Base-by-base conservation (phyloP, 2,113 vertebrate species). In the Lagopus leucura region DNA sequence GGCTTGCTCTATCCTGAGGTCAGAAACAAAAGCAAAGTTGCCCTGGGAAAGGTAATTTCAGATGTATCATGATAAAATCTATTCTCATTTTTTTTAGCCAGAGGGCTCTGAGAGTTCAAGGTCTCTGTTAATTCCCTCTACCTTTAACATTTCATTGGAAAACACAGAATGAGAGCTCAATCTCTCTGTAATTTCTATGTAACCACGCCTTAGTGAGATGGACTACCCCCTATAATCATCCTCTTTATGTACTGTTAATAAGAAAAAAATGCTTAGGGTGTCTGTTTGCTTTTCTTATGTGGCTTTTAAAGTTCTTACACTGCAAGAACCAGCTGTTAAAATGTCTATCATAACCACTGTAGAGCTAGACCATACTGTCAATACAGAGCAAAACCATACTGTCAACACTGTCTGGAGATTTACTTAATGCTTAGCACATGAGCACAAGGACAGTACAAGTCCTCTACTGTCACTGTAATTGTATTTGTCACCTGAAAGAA, bases 21-120 rank as follows among this genome's bases (percentile, higher is more conserved):
- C 70, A 82, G 86, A 89, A 74, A 92, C 66, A 82, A 89, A 93
- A 82, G 77, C 47, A 34, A 11, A 27, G 42, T 18, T 87, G 52
- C 84, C 74, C 70, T 42, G 12, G 66, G 83, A 88, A 52, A 92
- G 77, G 73, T 19, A 60, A 83, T 60, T 57, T 80, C 65, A 78
- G 57, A 67, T 16, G 28, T 6, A 42, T 25, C 13, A 22, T 61
- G 81, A 84, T 74, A 45, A 86, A 92, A 90, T 78, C 43, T 40
- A 24, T 40, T 73, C 58, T 66, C 22, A 6, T 73, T 40, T 55
- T 52, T 79, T 77, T 55, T 13, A 7, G 1, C 19, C 28, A 24
- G 10, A 61, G 32, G 22, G 14, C 4, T 72, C 64, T 61, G 74
- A 32, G 74, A 71, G 21, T 45, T 67, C 65, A 27, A 20, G 20